These are phyloP conservation scores for Diadophis punctatus DNA, from an alignment of 2,113 vertebrate genomes.

Conservation along the genomic window DNA sequence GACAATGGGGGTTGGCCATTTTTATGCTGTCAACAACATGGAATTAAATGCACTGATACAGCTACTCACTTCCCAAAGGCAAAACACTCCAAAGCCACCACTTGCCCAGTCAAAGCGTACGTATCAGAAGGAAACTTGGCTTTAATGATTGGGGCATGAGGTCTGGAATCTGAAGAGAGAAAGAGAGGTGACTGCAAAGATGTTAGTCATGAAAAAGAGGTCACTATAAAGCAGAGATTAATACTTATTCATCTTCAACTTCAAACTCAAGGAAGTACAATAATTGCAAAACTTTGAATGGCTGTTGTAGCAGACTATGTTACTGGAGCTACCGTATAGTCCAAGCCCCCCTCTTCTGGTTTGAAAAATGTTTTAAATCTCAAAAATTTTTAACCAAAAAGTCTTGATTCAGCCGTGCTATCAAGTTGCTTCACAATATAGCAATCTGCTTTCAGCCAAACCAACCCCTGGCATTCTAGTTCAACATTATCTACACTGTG, in stretches of 20 bases:
- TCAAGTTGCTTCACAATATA: not conserved
- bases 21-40: not conserved
- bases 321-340: not conserved
- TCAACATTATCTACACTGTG: not conserved
- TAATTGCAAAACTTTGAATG: not conserved
- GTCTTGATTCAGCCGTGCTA: not conserved
- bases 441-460: not conserved
- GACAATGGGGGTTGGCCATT: not conserved
- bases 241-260: not conserved
- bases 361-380: not conserved
- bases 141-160: constrained; percentile 84
- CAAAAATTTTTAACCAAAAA: not conserved
- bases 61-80: constrained; percentile 90
- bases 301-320: not conserved
- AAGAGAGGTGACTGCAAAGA: not conserved
- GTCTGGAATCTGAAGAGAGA: constrained; percentile 73
- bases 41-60: accelerated
- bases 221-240: not conserved
- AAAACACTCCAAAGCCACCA: constrained; percentile 87
- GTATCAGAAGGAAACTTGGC: constrained; percentile 90
- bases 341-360: not conserved
- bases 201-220: not conserved
- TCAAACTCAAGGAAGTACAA: not conserved
- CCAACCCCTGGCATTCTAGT: too few relatives aligned
- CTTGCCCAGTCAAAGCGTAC: constrained; percentile 85